These are phyloP conservation scores for Germaria angustata DNA, from an alignment of 2,888 invertebrate genomes.

Conservation along the genomic window DNA sequence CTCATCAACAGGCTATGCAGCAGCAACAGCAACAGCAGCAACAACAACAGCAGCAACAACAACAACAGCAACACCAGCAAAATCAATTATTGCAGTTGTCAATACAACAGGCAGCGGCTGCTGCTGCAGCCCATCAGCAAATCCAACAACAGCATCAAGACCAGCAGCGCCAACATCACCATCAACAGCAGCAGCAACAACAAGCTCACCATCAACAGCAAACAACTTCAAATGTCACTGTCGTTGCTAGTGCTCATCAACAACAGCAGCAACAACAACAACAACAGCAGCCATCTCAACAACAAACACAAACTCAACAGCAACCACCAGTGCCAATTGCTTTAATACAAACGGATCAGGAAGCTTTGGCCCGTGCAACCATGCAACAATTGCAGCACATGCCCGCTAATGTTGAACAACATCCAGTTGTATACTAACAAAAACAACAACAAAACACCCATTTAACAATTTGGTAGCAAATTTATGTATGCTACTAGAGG, in stretches of 20 bases:
- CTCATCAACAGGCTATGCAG: conserved; percentile 73
- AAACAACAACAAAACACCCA: conserved; percentile 40
- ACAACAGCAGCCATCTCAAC: conserved; percentile 68
- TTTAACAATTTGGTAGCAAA: conserved; percentile 63
- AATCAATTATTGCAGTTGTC: conserved; percentile 73
- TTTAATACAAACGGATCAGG: conserved; percentile 78
- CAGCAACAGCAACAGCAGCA: conserved; percentile 75
- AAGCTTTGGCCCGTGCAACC: conserved; percentile 78
- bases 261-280: conserved; percentile 72
- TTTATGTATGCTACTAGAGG: background rate
- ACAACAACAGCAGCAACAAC: conserved; percentile 73
- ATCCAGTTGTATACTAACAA: conserved; percentile 79
- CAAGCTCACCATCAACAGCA: conserved; percentile 73
- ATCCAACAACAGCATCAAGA: conserved; percentile 73
- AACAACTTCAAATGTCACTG: conserved; percentile 70
- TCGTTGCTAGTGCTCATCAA: conserved; percentile 70
- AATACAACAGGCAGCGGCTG: conserved; percentile 71
- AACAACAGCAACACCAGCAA: conserved; percentile 72
- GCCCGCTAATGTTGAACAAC: conserved; percentile 79
- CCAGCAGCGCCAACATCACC: conserved; percentile 73
- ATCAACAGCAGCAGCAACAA: conserved; percentile 72
- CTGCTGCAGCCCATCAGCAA: conserved; percentile 73
- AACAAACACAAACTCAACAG: conserved; percentile 73
- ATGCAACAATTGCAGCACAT: conserved; percentile 80
- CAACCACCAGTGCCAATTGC: conserved; percentile 78